A percentile compares a stretch with the other conserved stretches of the same genome.
These are phyloP conservation scores for Lepus oiostolus DNA, from an alignment of 2,797 vertebrate species.

Conservation along the genomic window DNA sequence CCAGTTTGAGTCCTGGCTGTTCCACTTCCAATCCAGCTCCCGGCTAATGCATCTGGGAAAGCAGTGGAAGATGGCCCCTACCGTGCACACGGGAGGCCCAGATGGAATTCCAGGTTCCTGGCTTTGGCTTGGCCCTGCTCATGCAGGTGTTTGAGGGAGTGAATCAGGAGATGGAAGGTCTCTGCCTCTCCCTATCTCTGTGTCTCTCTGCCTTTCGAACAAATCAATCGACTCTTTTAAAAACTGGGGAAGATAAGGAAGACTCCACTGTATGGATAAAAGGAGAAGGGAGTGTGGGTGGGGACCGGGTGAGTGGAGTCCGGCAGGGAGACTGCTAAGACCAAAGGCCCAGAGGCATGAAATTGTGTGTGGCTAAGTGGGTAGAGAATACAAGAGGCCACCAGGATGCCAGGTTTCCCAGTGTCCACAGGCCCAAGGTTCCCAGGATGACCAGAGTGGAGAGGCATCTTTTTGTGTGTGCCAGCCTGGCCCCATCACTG, in stretches of 20 bases:
- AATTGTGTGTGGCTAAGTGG: neutral
- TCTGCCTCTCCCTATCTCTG: too few relatives aligned
- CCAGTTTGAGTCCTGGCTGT: too few relatives aligned
- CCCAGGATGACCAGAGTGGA: neutral
- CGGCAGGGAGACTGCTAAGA: neutral
- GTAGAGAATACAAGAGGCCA: neutral
- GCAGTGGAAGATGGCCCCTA: too few relatives aligned
- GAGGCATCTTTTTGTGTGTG: rapidly evolving
- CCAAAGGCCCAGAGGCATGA: neutral
- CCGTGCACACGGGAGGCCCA: too few relatives aligned
- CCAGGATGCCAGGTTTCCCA: neutral
- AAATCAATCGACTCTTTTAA: too few relatives aligned
- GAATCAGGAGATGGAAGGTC: too few relatives aligned
- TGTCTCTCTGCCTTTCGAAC: too few relatives aligned
- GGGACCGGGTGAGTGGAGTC: neutral
- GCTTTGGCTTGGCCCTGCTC: too few relatives aligned
- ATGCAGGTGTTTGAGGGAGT: too few relatives aligned
- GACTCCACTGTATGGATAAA: neutral
- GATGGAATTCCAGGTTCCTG: too few relatives aligned
- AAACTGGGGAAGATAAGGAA: neutral
- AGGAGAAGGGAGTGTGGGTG: neutral
- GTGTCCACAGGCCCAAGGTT: neutral
- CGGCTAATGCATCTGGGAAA: too few relatives aligned
- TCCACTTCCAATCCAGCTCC: too few relatives aligned
- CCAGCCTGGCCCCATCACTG: neutral